phyloP scores from a whole-genome alignment of 2,113 vertebrate genomes.

The Psilopogon haemacephalus region DNA sequence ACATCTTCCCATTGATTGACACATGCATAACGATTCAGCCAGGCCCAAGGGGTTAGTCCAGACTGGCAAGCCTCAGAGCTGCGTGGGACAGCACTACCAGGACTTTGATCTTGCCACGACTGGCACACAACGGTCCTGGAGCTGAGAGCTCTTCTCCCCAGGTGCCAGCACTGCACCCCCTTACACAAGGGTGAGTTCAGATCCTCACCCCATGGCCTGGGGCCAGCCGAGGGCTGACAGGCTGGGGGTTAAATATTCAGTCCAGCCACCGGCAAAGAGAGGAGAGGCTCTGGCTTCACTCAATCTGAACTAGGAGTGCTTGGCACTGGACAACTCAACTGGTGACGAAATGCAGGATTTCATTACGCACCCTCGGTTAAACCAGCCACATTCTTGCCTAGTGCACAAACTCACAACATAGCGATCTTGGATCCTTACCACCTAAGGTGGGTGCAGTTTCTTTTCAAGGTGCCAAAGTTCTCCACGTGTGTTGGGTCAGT shows the following conservation, averaged over 20 bases:
- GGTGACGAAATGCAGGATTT: neutral
- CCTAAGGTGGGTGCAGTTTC: slow-evolving; percentile 49
- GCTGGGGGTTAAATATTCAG: slow-evolving; percentile 32
- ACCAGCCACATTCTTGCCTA: slow-evolving; percentile 32
- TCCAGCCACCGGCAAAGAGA: slow-evolving; percentile 30
- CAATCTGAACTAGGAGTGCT: slow-evolving; percentile 25
- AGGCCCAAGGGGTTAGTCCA: slow-evolving; percentile 52
- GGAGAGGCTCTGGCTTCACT: slow-evolving; percentile 25
- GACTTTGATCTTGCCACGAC: neutral
- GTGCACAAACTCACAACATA: slow-evolving; percentile 54
- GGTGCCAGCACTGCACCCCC: neutral
- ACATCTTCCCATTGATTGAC: slow-evolving; percentile 98
- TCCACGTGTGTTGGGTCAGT: slow-evolving; percentile 63
- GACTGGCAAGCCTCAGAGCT: slow-evolving; percentile 53
- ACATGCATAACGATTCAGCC: slow-evolving; percentile 84
- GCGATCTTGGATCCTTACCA: slow-evolving; percentile 51
- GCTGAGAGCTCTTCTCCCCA: neutral
- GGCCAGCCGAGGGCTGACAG: neutral
- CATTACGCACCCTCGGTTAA: neutral
- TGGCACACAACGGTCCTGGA: neutral
- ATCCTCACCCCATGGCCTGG: neutral
- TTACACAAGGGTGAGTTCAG: neutral
- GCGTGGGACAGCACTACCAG: slow-evolving; percentile 35
- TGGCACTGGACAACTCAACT: slow-evolving; percentile 43
- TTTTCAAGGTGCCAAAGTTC: slow-evolving; percentile 70